Evolutionary conservation across 1,140 invertebrate species (phyloP), one percentile per base, ranked within the genome.

Genomic region (Popillia japonica): DNA sequence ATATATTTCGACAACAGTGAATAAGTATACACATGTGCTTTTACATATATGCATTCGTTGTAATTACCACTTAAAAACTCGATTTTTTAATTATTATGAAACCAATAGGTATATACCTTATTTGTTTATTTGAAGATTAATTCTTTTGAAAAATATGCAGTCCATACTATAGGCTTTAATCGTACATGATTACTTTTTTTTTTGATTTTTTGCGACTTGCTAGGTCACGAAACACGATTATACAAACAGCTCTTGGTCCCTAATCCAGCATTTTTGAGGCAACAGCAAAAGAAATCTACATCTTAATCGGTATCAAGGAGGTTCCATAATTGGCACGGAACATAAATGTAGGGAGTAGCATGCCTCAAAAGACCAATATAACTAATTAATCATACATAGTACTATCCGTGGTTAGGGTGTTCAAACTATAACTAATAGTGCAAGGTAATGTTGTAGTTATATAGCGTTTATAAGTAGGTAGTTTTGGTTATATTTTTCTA

Each of bases 251-350:
- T 23, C 22, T 68, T 68, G 61, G 61, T 68, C 61, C 61, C 61
- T 27, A 68, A 68, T 68, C 61, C 61, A 68, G 61, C 61, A 68
- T 23, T 34, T 68, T 68, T 68, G 61, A 68, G 61, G 61, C 61
- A 68, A 68, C 4, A 68, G 20, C 61, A 34, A 68, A 23, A 20
- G 11, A 68, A 68, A 27, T 34, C 27, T 14, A 55, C 14, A 17
- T 55, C 48, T 55, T 55, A 14, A 55, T 55, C 14, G 4, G 48
- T 55, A 68, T 10, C 10, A 68, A 68, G 7, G 22, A 27, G 3
- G 61, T 68, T 68, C 11, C 22, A 9, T 27, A 68, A 22, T 22
- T 68, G 22, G 17, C 14, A 34, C 22, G 22, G 17, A 34, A 27
- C 11, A 10, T 68, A 68, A 27, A 68, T 17, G 9, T 68, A 68